Conservation (phyloP, 2,113 vertebrate genomes). For the Otocyon megalotis region DNA sequence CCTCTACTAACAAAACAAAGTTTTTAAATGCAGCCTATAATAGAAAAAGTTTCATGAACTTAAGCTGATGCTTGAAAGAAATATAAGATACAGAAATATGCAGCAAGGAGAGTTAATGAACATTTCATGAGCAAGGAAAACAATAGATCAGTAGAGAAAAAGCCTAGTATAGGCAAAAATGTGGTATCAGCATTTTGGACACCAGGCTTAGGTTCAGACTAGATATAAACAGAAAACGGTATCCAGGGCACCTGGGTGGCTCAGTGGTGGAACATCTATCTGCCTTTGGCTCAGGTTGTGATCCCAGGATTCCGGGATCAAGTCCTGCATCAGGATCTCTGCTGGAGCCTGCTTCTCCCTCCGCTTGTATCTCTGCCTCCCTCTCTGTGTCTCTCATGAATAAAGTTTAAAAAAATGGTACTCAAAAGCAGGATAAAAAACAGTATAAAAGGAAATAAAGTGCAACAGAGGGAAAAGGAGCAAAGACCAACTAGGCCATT, state of each 20-base stretch:
- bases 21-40: constrained; percentile 22
- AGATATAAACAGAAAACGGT: constrained; percentile 24
- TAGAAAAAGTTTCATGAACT: constrained; percentile 38
- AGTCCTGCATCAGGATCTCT: too few species aligned
- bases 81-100: not conserved
- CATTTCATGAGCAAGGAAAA: constrained; percentile 11
- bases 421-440: not conserved
- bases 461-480: not conserved
- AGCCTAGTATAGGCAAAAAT: not conserved
- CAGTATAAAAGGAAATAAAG: not conserved
- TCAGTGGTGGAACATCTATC: too few species aligned
- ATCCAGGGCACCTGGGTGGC: not conserved
- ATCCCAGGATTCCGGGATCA: too few species aligned
- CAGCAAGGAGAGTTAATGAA: not conserved
- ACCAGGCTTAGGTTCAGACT: not conserved
- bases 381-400: too few species aligned
- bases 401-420: not conserved
- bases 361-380: too few species aligned
- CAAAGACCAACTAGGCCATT: not conserved
- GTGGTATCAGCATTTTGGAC: not conserved
- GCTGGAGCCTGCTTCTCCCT: too few species aligned
- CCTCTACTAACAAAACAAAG: not conserved
- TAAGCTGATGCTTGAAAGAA: constrained; percentile 20
- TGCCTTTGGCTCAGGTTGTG: too few species aligned
- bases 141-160: not conserved